A percentile compares a stretch with the other conserved stretches of the same genome.
Evolutionary conservation across 2,113 vertebrate species (phyloP).

Genomic region (Glaucidium brasilianum): DNA sequence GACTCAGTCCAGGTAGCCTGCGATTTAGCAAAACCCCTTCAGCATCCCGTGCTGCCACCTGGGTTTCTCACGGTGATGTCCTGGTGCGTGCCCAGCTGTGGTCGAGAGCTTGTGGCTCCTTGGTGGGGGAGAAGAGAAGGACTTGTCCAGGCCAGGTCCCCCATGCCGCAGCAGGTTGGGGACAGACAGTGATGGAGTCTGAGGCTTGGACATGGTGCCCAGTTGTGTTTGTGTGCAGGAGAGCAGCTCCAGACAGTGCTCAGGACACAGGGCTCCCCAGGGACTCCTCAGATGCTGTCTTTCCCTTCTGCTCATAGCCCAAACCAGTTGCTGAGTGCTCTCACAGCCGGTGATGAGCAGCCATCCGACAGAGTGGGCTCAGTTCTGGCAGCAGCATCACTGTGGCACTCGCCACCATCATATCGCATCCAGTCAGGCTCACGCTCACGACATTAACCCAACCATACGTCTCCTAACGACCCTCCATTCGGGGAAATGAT

Average conservation of each 20-base stretch:
- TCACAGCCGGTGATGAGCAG: not conserved
- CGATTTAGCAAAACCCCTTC: not conserved
- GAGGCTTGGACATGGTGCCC: not conserved
- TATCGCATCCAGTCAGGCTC: not conserved
- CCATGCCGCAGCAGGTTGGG: not conserved
- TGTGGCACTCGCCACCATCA: rapidly evolving
- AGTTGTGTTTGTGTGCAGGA: not conserved
- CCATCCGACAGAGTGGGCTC: rapidly evolving
- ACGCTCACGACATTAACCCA: not conserved
- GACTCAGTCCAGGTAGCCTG: not conserved
- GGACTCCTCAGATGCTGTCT: not conserved
- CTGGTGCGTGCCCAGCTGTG: rapidly evolving
- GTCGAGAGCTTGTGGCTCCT: not conserved
- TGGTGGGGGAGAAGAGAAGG: not conserved
- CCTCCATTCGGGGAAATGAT: not conserved
- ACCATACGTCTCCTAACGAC: not conserved
- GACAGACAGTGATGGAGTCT: rapidly evolving
- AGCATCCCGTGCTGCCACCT: rapidly evolving
- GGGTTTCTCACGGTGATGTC: not conserved
- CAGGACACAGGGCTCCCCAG: rapidly evolving
- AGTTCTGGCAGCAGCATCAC: not conserved
- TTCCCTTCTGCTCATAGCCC: not conserved
- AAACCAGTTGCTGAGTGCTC: not conserved
- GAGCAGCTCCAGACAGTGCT: not conserved
- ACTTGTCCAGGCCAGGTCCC: not conserved